Conservation (phyloP, 2,113 vertebrate genomes). For the Psittacula cyanocephala region DNA sequence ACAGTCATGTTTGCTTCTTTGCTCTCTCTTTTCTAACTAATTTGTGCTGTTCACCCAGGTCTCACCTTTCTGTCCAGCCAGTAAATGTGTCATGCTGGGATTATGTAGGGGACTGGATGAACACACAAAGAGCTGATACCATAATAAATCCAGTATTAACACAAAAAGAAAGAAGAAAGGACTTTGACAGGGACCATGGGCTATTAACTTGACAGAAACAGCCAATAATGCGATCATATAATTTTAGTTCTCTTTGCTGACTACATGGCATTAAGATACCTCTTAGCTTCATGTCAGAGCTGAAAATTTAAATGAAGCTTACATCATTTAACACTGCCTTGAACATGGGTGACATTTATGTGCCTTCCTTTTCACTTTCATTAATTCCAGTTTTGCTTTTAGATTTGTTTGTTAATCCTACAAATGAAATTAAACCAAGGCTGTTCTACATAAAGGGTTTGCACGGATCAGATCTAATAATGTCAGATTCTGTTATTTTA, state of each 20-base stretch:
- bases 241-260: not conserved
- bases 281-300: not conserved
- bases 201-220: not conserved
- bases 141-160: not conserved
- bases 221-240: not conserved
- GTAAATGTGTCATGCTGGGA: not conserved
- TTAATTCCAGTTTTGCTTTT: not conserved
- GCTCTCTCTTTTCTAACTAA: not conserved
- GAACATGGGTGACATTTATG: not conserved
- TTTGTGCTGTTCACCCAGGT: not conserved
- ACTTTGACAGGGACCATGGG: not conserved
- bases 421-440: conserved; percentile 1
- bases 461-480: not conserved
- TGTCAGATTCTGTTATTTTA: not conserved
- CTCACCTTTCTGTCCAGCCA: not conserved
- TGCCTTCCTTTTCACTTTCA: not conserved
- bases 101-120: not conserved
- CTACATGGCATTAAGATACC: not conserved
- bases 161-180: not conserved
- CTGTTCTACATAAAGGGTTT: not conserved
- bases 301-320: not conserved
- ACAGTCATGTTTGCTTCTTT: not conserved
- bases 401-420: conserved; percentile 18
- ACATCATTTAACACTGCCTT: not conserved
- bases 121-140: not conserved